Conservation (phyloP, 2,888 invertebrate species). For the Cremastinae sp. region DNA sequence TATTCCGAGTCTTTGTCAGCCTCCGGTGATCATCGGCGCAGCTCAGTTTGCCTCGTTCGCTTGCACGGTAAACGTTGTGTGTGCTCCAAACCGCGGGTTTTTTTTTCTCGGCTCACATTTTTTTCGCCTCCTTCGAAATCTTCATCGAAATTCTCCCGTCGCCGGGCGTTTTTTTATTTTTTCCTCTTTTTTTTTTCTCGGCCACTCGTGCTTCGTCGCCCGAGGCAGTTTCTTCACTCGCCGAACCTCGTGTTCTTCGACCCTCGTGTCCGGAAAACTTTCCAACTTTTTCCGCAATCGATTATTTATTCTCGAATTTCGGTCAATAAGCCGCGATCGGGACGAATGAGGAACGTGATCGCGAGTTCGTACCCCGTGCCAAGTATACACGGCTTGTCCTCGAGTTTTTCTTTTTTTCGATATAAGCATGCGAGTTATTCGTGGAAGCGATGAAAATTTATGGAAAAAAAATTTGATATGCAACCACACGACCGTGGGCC, state of each 20-base stretch:
- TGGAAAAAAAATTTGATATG: background rate
- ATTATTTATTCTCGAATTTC: no score
- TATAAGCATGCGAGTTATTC: no score
- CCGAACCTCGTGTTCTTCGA: background rate
- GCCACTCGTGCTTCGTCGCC: background rate
- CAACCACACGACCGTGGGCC: background rate
- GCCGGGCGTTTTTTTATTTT: background rate
- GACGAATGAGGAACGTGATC: no score
- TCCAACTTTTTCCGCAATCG: background rate
- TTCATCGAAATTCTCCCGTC: background rate
- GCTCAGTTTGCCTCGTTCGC: constrained; percentile 75
- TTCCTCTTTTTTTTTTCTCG: background rate
- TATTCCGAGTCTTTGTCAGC: constrained; percentile 65
- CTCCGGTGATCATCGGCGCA: constrained; percentile 68
- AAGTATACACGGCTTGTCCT: background rate
- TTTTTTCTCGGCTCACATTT: constrained; percentile 4
- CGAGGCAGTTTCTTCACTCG: constrained; percentile 1
- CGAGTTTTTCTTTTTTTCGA: background rate
- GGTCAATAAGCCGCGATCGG: no score
- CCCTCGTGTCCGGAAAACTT: background rate
- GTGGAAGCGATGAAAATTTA: background rate
- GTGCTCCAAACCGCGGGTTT: constrained; percentile 18
- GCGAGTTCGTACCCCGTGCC: no score
- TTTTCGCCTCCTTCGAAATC: background rate
- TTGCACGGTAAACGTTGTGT: constrained; percentile 65